Evolutionary conservation across 2,888 invertebrate genomes (phyloP), one percentile per base, ranked within the genome.

Genomic region (Drosophila eohydei): DNA sequence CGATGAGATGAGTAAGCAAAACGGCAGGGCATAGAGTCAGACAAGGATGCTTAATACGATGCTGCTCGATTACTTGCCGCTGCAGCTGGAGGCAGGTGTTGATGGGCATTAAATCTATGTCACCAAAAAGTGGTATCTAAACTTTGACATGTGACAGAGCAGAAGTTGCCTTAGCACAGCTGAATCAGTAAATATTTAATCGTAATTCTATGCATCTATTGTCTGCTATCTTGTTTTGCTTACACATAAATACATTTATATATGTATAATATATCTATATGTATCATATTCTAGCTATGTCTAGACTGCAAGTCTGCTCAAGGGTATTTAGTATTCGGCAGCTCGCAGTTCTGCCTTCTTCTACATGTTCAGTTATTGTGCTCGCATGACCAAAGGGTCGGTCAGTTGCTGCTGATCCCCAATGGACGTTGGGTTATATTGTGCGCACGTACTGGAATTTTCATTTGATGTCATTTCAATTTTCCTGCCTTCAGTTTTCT

Each of bases 391-490:
- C 21, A 36, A 14, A 12, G 52, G 52, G 52, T 26, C 9, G 38
- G n/a, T 4, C 36, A n/a, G 61, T 60, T 65, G 74, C 74, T 78
- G 76, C 52, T 73, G 76, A 77, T 79, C 70, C 75, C 78, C 78
- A 54, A 63, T 74, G 78, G 75, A 68, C 77, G 62, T 75, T 76
- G 78, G 84, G 65, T 51, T 78, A 86, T 78, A 78, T 77, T 84
- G 83, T 86, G 78, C 63, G 71, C 86, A 86, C 88, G 88, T 88
- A 83, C 63, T 81, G 79, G 80, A 83, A 88, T 87, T 86, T 86
- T 86, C 89, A 89, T 89, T 86, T 87, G 75, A 84, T 86, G 89
- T 81, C 89, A 79, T 89, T 86, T 89, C 89, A 89, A 89, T 86
- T 86, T 89, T 84, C 68, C 85, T 78, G 75, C 80, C 68, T 78